Conservation (phyloP, 1,140 invertebrate genomes). For the Steinernema feltiae region DNA sequence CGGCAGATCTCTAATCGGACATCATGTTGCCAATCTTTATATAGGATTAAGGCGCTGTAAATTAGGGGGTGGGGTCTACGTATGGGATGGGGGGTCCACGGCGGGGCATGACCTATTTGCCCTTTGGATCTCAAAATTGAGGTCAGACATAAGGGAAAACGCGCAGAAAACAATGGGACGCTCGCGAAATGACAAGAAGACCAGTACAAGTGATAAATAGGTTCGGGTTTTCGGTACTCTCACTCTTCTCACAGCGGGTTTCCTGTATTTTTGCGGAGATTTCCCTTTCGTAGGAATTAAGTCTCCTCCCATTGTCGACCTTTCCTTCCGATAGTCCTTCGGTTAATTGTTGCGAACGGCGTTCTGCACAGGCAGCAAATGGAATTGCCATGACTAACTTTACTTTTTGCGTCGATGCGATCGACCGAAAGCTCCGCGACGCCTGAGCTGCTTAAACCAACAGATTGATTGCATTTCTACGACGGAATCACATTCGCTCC, state of each 20-base stretch:
- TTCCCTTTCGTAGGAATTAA: not conserved
- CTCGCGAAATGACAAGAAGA: not conserved
- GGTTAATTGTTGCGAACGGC: too few species aligned
- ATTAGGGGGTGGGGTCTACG: not conserved
- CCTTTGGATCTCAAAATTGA: slow-evolving; percentile 7
- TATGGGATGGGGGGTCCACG: slow-evolving; percentile 1
- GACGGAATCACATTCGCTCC: too few species aligned
- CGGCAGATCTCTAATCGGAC: slow-evolving; percentile 12
- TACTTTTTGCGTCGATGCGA: too few species aligned
- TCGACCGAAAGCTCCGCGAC: too few species aligned
- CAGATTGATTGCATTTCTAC: too few species aligned
- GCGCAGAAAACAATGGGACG: slow-evolving; percentile 7
- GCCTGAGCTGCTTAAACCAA: too few species aligned
- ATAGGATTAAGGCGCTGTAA: slow-evolving; percentile 13
- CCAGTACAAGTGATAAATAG: not conserved
- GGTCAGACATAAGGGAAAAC: slow-evolving; percentile 15
- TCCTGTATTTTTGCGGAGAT: not conserved
- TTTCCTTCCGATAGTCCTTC: not conserved
- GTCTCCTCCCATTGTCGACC: not conserved
- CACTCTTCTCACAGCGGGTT: not conserved
- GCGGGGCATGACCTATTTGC: slow-evolving; percentile 14
- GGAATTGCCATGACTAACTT: too few species aligned
- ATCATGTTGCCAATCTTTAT: slow-evolving; percentile 13
- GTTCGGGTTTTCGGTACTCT: slow-evolving; percentile 4
- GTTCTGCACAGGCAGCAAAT: too few species aligned